Base-by-base conservation (phyloP, 2,113 vertebrate genomes). In the Sarotherodon lohbergeri region DNA sequence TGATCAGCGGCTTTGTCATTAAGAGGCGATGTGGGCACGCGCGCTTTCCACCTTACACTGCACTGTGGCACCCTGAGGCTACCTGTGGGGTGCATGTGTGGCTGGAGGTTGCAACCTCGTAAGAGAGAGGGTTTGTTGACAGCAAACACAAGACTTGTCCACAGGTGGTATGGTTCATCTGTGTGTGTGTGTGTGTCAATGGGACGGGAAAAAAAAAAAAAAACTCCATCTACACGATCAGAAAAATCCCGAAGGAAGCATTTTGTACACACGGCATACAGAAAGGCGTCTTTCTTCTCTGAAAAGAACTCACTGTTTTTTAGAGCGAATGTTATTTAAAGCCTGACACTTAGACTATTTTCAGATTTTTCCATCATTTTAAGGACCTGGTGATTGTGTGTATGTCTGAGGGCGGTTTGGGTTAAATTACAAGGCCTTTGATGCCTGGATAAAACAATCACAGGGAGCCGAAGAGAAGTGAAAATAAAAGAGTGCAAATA, bases 41-140 rank as follows among this genome's bases (percentile, higher is more conserved):
- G 84, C 86, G 89, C 16, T 93, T 88, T 90, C 93, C 78, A 88
- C 78, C 80, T 91, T 83, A 34, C 46, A 27, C 91, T 94, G 94
- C 93, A 86, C 66, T 82, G 94, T 86, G 94, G 94, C 92, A 92
- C 89, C 88, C 92, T 55, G 86, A 91, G 92, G 90, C 86, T 83
- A 66, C 48, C 48, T 73, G 68, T 54, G 80, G 43, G 32, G 73
- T 32, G n/a, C 11, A 34, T 66, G 32, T 39, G 59, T 19, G 43
- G 24, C 24, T 0, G 73, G 71, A 81, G 57, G 73, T 50, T 81
- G 27, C 27, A 73, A n/a, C 85, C 50, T 56, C 19, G 14, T 24
- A 5, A 29, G 56, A 39, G 36, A 54, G 81, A 57, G 36, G 27
- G 50, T 68, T 66, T 61, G 55, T 83, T 46, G 19, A 3, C 17